Base-by-base conservation (phyloP, 2,113 vertebrate genomes). In the Sciurus niger region DNA sequence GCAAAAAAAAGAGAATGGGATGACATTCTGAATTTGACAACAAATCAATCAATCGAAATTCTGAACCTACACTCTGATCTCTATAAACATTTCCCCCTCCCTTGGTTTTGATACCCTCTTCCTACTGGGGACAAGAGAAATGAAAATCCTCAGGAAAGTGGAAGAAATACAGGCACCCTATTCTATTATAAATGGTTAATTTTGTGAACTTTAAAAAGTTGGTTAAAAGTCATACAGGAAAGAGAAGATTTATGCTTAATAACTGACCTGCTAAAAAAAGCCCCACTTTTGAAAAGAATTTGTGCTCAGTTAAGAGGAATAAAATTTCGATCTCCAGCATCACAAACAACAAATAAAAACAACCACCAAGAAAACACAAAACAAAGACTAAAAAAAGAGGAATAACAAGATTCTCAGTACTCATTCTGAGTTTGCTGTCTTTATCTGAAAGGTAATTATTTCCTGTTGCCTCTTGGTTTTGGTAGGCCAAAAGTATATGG, bases 181-280 rank as follows among this genome's bases (percentile, higher is more conserved):
- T 67, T n/a, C 25, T n/a, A 48, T 4, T 46, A 82, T 24, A 90
- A 73, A 70, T 51, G 32, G 46, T 53, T 78, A 48, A 88, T 73
- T 93, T 90, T 40, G 70, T 63, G 43, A 87, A 84, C 37, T 78
- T 89, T 34, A 73, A 73, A 80, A 95, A 76, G 8, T 53, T 43
- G 53, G 28, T 80, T 93, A 82, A 90, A 40, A 4, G 16, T 90
- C 25, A 30, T 65, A 43, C 6, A 88, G 51, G 34, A 90, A 76
- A 87, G 16, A 84, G 30, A 30, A 43, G 32, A 48, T 20, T 67
- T 67, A 12, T 70, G 55, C 20, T 82, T 60, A 68, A 34, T 78
- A 53, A 20, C 63, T 53, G 32, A 74, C 17, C 20, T 78, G 37
- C 34, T 63, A 8, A 93, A 67, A 70, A 86, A 55, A 58, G 20